These are phyloP conservation scores for Nipponacmea schrenckii DNA, from an alignment of 2,888 invertebrate genomes.

Conservation along the genomic window DNA sequence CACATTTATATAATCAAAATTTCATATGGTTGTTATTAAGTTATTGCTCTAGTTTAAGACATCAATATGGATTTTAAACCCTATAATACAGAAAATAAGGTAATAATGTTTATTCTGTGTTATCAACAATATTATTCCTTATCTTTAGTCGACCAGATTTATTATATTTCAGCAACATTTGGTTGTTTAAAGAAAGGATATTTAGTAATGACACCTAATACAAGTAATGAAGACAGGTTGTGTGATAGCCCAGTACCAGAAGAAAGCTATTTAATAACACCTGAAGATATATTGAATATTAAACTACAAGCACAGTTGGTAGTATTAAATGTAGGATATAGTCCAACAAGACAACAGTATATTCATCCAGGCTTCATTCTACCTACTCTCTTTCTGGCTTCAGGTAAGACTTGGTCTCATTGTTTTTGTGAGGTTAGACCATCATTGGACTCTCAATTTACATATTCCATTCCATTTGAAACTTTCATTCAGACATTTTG, in stretches of 20 bases:
- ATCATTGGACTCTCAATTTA: too few relatives aligned
- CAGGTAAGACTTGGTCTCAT: slow-evolving; percentile 35
- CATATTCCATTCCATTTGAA: too few relatives aligned
- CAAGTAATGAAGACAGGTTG: slow-evolving; percentile 27
- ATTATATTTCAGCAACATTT: slow-evolving; percentile 51
- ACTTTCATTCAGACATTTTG: too few relatives aligned
- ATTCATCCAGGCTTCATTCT: slow-evolving; percentile 39
- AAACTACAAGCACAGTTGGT: slow-evolving; percentile 58
- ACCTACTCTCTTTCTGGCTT: slow-evolving; percentile 53
- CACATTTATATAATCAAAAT: too few relatives aligned
- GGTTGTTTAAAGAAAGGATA: slow-evolving; percentile 56
- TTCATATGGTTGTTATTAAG: too few relatives aligned
- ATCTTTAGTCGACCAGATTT: too few relatives aligned
- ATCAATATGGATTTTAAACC: too few relatives aligned
- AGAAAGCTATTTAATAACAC: slow-evolving; percentile 52
- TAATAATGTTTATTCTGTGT: too few relatives aligned
- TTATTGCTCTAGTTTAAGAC: too few relatives aligned
- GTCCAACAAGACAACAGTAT: slow-evolving; percentile 35
- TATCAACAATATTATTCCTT: too few relatives aligned
- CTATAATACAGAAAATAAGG: too few relatives aligned
- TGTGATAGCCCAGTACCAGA: slow-evolving; percentile 36
- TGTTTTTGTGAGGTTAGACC: background rate
- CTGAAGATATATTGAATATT: slow-evolving; percentile 54
- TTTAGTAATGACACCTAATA: slow-evolving; percentile 55
- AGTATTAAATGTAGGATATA: slow-evolving; percentile 57